Evolutionary conservation across 2,888 invertebrate genomes (phyloP).

Genomic region (Drymonia ruficornis): DNA sequence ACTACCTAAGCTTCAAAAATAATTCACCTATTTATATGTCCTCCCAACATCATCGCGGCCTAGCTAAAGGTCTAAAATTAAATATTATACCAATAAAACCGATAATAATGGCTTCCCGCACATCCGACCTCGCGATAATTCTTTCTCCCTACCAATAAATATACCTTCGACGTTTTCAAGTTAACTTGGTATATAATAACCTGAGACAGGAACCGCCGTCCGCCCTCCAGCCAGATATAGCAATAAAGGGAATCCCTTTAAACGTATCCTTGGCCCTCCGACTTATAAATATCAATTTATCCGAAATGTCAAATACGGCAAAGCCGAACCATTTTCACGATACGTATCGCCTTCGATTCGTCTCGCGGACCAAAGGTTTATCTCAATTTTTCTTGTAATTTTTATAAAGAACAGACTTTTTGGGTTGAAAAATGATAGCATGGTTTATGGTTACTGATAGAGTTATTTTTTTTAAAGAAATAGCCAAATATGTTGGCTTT

Average conservation of each 20-base stretch:
- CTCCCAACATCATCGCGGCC: constrained; percentile 53
- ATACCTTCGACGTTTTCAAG: constrained; percentile 82
- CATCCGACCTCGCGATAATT: constrained; percentile 80
- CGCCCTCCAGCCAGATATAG: constrained; percentile 68
- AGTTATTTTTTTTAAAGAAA: no score
- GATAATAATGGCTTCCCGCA: constrained; percentile 79
- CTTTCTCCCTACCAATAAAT: constrained; percentile 76
- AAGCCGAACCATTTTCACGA: constrained; percentile 75
- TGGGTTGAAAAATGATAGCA: constrained; percentile 3
- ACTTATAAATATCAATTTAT: constrained; percentile 85
- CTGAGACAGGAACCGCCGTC: constrained; percentile 73
- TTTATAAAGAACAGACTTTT: constrained; percentile 41
- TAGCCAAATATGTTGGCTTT: no score
- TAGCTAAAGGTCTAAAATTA: constrained; percentile 79
- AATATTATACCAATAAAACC: constrained; percentile 85
- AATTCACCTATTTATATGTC: constrained; percentile 78
- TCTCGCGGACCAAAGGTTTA: constrained; percentile 58
- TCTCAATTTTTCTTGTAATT: constrained; percentile 62
- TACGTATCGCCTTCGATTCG: constrained; percentile 71
- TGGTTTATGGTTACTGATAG: no score
- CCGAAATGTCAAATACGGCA: constrained; percentile 78
- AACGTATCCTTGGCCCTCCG: constrained; percentile 79
- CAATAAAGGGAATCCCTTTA: constrained; percentile 84
- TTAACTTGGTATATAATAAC: constrained; percentile 79
- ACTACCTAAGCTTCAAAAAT: constrained; percentile 53